A percentile compares a stretch with the other conserved stretches of the same genome.
Conservation (phyloP, 2,113 vertebrate genomes). For the Gobius niger region DNA sequence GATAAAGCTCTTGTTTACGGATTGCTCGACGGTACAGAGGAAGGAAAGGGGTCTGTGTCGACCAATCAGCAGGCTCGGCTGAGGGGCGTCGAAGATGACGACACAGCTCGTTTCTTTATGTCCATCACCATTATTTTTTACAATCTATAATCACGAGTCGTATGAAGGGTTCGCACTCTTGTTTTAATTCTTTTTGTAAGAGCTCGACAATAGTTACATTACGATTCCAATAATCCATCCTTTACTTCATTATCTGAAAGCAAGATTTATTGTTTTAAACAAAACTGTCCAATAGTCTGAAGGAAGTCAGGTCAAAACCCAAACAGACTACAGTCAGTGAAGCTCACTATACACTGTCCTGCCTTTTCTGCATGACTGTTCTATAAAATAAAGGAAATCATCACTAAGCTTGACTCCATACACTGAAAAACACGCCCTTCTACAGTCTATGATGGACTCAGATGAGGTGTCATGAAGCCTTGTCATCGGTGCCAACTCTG, state of each 20-base stretch:
- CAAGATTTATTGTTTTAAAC: conserved; percentile 55
- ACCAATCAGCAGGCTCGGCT: conserved; percentile 61
- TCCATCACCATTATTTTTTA: no score
- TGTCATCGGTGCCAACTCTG: no score
- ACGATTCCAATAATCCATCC: no score
- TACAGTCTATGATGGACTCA: no score
- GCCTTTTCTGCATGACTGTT: not conserved
- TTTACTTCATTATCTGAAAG: not conserved
- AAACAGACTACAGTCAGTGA: conserved; percentile 11
- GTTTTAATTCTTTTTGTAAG: no score
- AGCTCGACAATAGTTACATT: no score
- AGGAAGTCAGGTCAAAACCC: conserved; percentile 45
- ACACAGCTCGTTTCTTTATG: no score
- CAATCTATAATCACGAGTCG: no score
- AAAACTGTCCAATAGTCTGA: conserved; percentile 51
- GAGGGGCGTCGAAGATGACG: conserved; percentile 53
- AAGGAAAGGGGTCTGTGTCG: not conserved
- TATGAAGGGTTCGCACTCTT: no score
- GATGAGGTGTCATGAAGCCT: no score
- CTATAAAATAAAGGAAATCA: conserved; percentile 8
- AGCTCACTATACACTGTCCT: not conserved
- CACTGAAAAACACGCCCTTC: no score
- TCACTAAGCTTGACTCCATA: not conserved
- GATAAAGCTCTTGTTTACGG: not conserved
- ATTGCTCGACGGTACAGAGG: not conserved